Evolutionary conservation across 2,888 invertebrate species (phyloP), one percentile per base, ranked within the genome.

Genomic region (Agrochola lychnidis): DNA sequence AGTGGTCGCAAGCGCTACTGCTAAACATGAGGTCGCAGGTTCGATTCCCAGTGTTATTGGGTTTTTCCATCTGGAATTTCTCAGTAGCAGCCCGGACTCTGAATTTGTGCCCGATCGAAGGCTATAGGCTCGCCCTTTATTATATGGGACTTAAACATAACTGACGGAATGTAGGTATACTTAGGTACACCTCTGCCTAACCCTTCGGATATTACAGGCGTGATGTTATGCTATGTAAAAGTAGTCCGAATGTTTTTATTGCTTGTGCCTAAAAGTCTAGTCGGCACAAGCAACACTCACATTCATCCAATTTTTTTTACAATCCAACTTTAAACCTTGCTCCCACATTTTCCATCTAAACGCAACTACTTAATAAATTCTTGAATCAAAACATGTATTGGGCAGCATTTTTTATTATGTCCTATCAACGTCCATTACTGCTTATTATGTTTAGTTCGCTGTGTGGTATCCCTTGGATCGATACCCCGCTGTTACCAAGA

Each of bases 391-490:
- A 81, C 76, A 86, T 85, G 84, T 78, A 79, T 86, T n/a, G 76
- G 72, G 68, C 70, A 53, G 63, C 76, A 76, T 91, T 91, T 92
- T 92, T 93, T 91, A 90, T 91, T 86, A 87, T 85, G 88, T 82
- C 91, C 92, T 92, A 94, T 94, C 94, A 93, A 83, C 92, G 92
- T 92, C 91, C 94, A 95, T 95, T 95, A 95, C 92, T 79, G 91
- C 91, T 92, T 93, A 95, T 95, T 94, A 95, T 93, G 93, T 92
- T 92, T 91, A 92, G 93, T 93, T 92, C 91, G 91, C 93, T 92
- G 93, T 92, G 91, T 85, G 93, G 92, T 91, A 90, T 93, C 93
- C 94, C 89, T 86, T 88, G 88, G 91, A 67, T 81, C 83, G 93
- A 85, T 88, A 88, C 89, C 95, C 94, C 91, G 94, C 95, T 94